Evolutionary conservation across 2,888 invertebrate species (phyloP), one percentile per base, ranked within the genome.

Genomic region (Agrenia bidenticulata): DNA sequence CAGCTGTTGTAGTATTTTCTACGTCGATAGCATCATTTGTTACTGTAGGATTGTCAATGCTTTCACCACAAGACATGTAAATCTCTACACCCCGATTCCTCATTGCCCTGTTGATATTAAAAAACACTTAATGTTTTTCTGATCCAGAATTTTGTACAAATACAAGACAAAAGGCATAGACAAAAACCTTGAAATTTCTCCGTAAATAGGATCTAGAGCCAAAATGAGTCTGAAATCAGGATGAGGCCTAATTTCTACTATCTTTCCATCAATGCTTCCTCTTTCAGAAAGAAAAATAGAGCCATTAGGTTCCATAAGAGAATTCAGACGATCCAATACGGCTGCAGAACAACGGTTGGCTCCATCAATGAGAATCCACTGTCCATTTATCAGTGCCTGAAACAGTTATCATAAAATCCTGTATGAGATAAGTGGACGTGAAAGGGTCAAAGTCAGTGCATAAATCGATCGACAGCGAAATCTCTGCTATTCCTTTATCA

Each of bases 11-110:
- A n/a, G n/a, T n/a, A n/a, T n/a, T n/a, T n/a, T n/a, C n/a, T n/a
- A n/a, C n/a, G n/a, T n/a, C n/a, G n/a, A n/a, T n/a, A n/a, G n/a
- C n/a, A n/a, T n/a, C n/a, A n/a, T n/a, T n/a, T n/a, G n/a, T n/a
- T n/a, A n/a, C n/a, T n/a, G n/a, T n/a, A n/a, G n/a, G n/a, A n/a
- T n/a, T n/a, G n/a, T n/a, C n/a, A n/a, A n/a, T 4, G 32, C 32
- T 32, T 32, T 32, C 32, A 7, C 32, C 32, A 32, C 5, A 32
- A 49, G 60, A 64, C 63, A 90, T 78, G 78, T 81, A 90, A 76
- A 99, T 88, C 83, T 99, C 99, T 0, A 99, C 87, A 2, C 98
- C 96, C 77, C 99, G 85, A 80, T 99, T 99, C 67, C 98, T 85
- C 99, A 99, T 99, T 0, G 99, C 99, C 76, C 93, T 86, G 78